A percentile compares a stretch with the other conserved stretches of the same genome.
These are phyloP conservation scores for Brachionus plicatilis DNA, from an alignment of 1,140 invertebrate genomes.

Conservation along the genomic window DNA sequence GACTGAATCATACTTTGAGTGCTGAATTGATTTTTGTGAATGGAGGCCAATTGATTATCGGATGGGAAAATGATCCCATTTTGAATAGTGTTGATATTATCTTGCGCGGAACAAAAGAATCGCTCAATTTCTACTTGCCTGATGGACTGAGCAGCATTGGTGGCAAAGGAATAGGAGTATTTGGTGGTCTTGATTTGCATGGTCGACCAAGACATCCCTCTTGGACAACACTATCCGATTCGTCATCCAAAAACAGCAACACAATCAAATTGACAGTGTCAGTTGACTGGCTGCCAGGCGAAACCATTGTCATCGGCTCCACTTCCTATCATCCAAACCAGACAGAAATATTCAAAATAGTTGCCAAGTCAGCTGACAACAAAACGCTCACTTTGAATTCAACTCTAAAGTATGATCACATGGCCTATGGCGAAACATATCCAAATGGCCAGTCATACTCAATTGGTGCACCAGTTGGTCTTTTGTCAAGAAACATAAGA, in stretches of 20 bases:
- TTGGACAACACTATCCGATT: slow-evolving; percentile 3
- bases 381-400: slow-evolving; percentile 8
- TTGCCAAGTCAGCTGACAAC: neutral
- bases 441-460: slow-evolving; percentile 38
- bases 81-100: slow-evolving; percentile 43
- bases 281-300: slow-evolving; percentile 41
- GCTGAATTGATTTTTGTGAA: slow-evolving; percentile 47
- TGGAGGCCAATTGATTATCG: slow-evolving; percentile 49
- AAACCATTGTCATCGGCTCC: slow-evolving; percentile 43
- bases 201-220: neutral
- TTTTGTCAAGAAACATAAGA: slow-evolving; percentile 51
- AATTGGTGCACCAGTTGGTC: slow-evolving; percentile 49
- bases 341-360: slow-evolving; percentile 30
- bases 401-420: neutral
- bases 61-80: slow-evolving; percentile 21
- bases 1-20: slow-evolving; percentile 41
- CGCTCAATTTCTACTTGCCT: neutral
- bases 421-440: neutral
- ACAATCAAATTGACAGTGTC: neutral
- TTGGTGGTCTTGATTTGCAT: slow-evolving; percentile 36
- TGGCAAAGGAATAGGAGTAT: slow-evolving; percentile 6
- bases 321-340: neutral
- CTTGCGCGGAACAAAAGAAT: slow-evolving; percentile 46
- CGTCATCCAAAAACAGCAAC: neutral
- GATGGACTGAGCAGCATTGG: neutral